These are phyloP conservation scores for Lymantria monacha DNA, from an alignment of 2,888 invertebrate species.

Conservation along the genomic window DNA sequence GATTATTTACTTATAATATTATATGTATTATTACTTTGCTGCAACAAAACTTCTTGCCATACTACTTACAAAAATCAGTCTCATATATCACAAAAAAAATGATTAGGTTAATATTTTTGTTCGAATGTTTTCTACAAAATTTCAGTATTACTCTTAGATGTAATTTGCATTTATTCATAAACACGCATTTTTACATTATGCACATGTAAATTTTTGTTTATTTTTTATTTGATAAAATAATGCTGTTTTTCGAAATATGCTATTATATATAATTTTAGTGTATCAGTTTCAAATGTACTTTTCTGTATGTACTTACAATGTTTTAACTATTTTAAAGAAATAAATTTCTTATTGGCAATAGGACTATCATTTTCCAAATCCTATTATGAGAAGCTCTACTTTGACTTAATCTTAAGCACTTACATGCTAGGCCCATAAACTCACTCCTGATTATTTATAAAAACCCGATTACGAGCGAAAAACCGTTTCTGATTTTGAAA, in stretches of 20 bases:
- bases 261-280: slow-evolving; percentile 40
- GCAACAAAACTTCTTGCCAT: slow-evolving; percentile 23
- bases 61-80: slow-evolving; percentile 36
- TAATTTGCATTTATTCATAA: slow-evolving; percentile 29
- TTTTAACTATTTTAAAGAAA: slow-evolving; percentile 61
- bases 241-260: slow-evolving; percentile 36
- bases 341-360: slow-evolving; percentile 66
- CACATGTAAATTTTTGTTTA: slow-evolving; percentile 27
- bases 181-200: slow-evolving; percentile 28
- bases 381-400: too few relatives aligned
- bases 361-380: slow-evolving; percentile 10
- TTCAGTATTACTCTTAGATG: slow-evolving; percentile 45
- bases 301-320: slow-evolving; percentile 72
- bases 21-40: slow-evolving; percentile 2
- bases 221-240: slow-evolving; percentile 28
- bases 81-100: slow-evolving; percentile 9
- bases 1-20: background rate
- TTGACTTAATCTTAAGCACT: too few relatives aligned
- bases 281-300: slow-evolving; percentile 50
- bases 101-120: background rate
- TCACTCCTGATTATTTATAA: too few relatives aligned
- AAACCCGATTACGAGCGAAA: too few relatives aligned
- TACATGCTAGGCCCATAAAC: too few relatives aligned
- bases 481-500: too few relatives aligned
- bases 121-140: slow-evolving; percentile 21